Evolutionary conservation across 2,888 invertebrate genomes (phyloP).

Genomic region (Phortica magna): DNA sequence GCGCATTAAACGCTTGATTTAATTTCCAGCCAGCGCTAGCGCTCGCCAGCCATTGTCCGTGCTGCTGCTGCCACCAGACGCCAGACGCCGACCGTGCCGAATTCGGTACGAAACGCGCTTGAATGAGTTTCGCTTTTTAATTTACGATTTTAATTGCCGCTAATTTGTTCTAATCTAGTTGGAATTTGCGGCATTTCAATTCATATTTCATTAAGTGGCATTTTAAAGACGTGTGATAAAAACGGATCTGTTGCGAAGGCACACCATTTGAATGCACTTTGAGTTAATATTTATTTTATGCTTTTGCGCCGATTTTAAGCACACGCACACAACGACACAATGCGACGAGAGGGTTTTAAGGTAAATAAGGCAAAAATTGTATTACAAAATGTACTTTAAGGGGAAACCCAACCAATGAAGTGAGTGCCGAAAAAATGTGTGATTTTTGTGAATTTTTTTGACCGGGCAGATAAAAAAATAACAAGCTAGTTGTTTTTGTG

Average conservation of each 20-base stretch:
- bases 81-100: background rate
- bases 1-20: background rate
- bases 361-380: too few relatives aligned
- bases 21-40: background rate
- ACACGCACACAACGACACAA: too few relatives aligned
- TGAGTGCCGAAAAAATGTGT: too few relatives aligned
- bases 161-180: background rate
- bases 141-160: background rate
- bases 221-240: background rate
- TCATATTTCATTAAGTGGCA: background rate
- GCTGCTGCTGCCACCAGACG: background rate
- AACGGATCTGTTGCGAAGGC: background rate
- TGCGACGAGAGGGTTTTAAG: too few relatives aligned
- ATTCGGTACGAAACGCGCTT: background rate
- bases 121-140: background rate
- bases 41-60: background rate
- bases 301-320: too few relatives aligned
- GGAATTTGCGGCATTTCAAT: constrained; percentile 10
- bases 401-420: too few relatives aligned
- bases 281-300: too few relatives aligned
- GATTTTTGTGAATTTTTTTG: too few relatives aligned
- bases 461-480: too few relatives aligned
- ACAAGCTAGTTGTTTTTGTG: too few relatives aligned
- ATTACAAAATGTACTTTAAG: too few relatives aligned
- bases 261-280: too few relatives aligned